These are phyloP conservation scores for Myathropa florea DNA, from an alignment of 2,888 invertebrate species.

Conservation along the genomic window DNA sequence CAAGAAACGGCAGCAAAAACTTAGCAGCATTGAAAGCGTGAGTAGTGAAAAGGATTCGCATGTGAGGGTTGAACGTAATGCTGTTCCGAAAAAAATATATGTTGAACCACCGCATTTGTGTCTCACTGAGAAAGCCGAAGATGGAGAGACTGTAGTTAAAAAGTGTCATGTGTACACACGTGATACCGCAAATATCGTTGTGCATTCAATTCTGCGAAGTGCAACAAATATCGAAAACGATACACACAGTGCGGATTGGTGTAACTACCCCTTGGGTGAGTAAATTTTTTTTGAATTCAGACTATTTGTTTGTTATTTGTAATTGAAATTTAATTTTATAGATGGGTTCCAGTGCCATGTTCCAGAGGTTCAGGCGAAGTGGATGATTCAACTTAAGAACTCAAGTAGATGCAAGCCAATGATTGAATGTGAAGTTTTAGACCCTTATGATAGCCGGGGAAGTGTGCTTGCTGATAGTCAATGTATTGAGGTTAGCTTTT, in stretches of 20 bases:
- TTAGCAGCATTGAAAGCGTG: conserved; percentile 73
- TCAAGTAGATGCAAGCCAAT: conserved; percentile 83
- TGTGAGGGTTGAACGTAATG: conserved; percentile 71
- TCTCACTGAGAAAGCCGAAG: conserved; percentile 75
- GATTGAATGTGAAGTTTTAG: conserved; percentile 86
- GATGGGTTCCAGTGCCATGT: conserved; percentile 85
- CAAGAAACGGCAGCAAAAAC: conserved; percentile 70
- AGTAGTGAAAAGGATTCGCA: conserved; percentile 54
- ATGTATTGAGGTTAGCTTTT: conserved; percentile 82
- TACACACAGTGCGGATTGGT: conserved; percentile 82
- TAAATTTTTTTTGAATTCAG: neutral
- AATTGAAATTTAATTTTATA: conserved; percentile 72
- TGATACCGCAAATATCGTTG: conserved; percentile 81
- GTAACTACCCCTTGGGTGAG: conserved; percentile 85
- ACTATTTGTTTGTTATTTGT: neutral
- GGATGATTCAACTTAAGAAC: conserved; percentile 76
- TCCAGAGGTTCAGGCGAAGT: conserved; percentile 81
- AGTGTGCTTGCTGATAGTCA: conserved; percentile 86
- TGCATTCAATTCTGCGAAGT: conserved; percentile 82
- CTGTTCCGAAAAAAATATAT: conserved; percentile 75
- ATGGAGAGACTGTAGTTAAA: conserved; percentile 74
- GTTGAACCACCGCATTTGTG: conserved; percentile 84
- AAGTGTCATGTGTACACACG: conserved; percentile 85
- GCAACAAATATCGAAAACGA: conserved; percentile 80
- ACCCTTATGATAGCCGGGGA: conserved; percentile 86